A percentile compares a stretch with the other conserved stretches of the same genome.
These are phyloP conservation scores for Drosophila nr. fundita DNA, from an alignment of 2,888 invertebrate species.

Conservation along the genomic window DNA sequence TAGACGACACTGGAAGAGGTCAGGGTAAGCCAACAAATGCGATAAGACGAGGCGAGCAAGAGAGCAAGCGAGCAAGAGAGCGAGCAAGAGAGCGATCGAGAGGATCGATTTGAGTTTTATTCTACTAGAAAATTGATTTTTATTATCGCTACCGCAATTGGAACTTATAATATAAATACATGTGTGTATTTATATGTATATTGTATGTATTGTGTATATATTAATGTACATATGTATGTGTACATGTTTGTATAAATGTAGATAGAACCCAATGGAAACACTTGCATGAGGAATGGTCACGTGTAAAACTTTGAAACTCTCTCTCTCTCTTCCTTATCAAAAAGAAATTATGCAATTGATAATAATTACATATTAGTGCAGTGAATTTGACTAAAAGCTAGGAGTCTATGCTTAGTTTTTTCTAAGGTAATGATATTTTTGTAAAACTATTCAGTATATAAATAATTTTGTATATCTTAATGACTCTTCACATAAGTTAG, in stretches of 20 bases:
- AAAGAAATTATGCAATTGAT: neutral
- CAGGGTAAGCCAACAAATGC: neutral
- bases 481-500: neutral
- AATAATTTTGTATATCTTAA: neutral
- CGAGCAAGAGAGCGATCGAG: neutral
- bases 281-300: neutral
- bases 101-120: neutral
- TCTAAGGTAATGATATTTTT: neutral
- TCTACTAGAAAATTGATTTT: slow-evolving; percentile 30
- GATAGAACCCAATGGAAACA: neutral
- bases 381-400: neutral
- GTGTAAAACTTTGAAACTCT: neutral
- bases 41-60: slow-evolving; percentile 34
- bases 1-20: neutral
- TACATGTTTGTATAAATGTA: neutral
- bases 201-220: neutral
- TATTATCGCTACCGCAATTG: neutral
- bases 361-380: neutral
- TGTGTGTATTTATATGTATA: neutral
- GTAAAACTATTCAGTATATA: neutral
- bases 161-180: neutral
- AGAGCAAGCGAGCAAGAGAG: too few species aligned
- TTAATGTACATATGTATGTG: neutral
- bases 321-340: neutral
- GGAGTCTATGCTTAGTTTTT: too few species aligned